These are phyloP conservation scores for Etheostoma cragini DNA, from an alignment of 2,113 vertebrate species.

Conservation along the genomic window DNA sequence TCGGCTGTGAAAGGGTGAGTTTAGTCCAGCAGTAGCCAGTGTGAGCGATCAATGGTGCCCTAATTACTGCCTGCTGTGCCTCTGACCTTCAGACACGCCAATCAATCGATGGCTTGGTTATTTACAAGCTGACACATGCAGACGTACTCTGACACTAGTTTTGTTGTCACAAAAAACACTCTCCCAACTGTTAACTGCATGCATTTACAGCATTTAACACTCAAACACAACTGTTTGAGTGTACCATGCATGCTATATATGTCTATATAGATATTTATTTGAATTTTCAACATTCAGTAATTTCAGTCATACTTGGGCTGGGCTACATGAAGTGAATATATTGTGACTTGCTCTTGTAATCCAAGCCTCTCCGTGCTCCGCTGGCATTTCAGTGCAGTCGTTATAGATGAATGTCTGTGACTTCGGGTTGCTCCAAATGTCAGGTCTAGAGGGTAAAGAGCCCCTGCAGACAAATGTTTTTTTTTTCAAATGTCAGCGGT, in stretches of 20 bases:
- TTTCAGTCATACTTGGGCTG: slow-evolving; percentile 3
- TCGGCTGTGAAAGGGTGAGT: slow-evolving; percentile 17
- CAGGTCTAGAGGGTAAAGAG: slow-evolving; percentile 67
- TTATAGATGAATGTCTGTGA: slow-evolving; percentile 36
- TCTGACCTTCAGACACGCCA: slow-evolving; percentile 70
- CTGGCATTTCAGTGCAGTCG: slow-evolving; percentile 53
- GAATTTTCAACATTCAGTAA: background rate
- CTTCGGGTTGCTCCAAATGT: slow-evolving; percentile 70
- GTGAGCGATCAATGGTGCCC: slow-evolving; percentile 67
- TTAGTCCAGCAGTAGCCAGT: slow-evolving; percentile 36
- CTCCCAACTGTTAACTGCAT: background rate
- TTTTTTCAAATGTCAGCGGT: slow-evolving; percentile 63
- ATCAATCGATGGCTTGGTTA: slow-evolving; percentile 59
- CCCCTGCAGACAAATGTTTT: slow-evolving; percentile 27
- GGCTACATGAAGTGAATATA: slow-evolving; percentile 28
- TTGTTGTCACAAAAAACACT: background rate
- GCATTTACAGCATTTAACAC: background rate
- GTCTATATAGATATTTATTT: too few relatives aligned
- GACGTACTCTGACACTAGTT: slow-evolving; percentile 15
- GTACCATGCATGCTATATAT: too few relatives aligned
- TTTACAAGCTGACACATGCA: slow-evolving; percentile 44
- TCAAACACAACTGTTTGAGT: background rate
- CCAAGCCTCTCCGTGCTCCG: slow-evolving; percentile 13
- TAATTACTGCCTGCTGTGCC: slow-evolving; percentile 64
- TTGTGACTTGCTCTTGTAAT: slow-evolving; percentile 14